Evolutionary conservation across 2,113 vertebrate species (phyloP), one percentile per base, ranked within the genome.

Genomic region (Furnarius figulus): DNA sequence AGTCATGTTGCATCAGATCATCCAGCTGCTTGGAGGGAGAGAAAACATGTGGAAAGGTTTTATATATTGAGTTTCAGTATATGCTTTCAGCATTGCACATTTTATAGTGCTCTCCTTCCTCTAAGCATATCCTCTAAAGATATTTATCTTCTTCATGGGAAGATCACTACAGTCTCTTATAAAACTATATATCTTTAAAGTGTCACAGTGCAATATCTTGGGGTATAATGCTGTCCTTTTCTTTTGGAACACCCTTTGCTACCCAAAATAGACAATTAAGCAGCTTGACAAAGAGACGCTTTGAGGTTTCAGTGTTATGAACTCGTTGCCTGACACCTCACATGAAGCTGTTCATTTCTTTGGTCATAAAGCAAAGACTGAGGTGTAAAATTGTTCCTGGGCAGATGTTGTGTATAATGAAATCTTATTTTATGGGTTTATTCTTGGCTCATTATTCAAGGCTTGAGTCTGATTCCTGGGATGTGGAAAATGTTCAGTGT

Each of bases 391-490:
- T 68, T 79, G 66, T 87, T 97, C 95, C 30, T 20, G 77, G 67
- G 68, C 85, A 96, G 93, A 89, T 97, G 93, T 70, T 80, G 50
- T 88, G 68, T 95, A 66, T 73, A 78, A 88, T 94, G 87, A 94
- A 89, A 91, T 95, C 87, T 96, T 81, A 63, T 63, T 89, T 89
- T 90, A 78, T 85, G 91, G 90, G 81, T 94, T 97, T 59, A 30
- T 95, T 95, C 65, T 93, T 8, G 1, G 63, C 62, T 95, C n/a
- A 40, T 5, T 83, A 75, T 47, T 75, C 75, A 37, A 50, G 30
- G 80, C 47, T 73, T 23, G 18, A 82, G 39, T 66, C 33, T 87
- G 35, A 63, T 76, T 90, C 25, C 65, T 91, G 61, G 56, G 28
- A 42, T 73, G 56, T 65, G 24, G 85, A 66, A 79, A 76, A 65